Evolutionary conservation across 2,888 invertebrate genomes (phyloP), one percentile per base, ranked within the genome.

Genomic region (Liodrosophila aerea): DNA sequence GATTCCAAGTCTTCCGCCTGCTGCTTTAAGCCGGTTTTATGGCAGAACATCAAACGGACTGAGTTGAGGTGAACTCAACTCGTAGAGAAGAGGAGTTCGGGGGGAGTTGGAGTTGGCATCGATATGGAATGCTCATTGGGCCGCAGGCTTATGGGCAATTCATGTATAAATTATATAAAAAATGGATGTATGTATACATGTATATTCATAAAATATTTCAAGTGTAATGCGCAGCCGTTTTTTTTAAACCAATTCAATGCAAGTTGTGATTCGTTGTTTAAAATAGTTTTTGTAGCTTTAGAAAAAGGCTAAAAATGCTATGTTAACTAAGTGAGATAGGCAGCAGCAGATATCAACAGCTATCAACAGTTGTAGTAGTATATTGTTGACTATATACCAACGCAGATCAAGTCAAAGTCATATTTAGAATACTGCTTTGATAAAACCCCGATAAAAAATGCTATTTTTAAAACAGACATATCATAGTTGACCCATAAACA

Each of bases 191-290:
- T 22, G 22, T 22, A 22, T 22, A 22, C 5, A 22, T 5, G 5
- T 22, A 39, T 39, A 39, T 39, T 22, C 22, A 22, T 18, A 5
- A 39, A 39, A 16, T 18, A 65, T 56, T 51, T 36, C 36, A 29
- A 61, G 37, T 57, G 45, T n/a, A n/a, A n/a, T n/a, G n/a, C 41
- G 66, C 62, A 41, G n/a, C n/a, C n/a, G n/a, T n/a, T 33, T 58
- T 49, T 51, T 82, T 61, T 5, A 5, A 22, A 22, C 22, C 65
- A 66, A 76, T 81, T 64, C 65, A 73, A 76, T 76, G 76, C 76
- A 61, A 50, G 41, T 44, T 33, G 9, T 34, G 29, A 37, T 41
- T n/a, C n/a, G n/a, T n/a, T n/a, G n/a, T n/a, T n/a, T n/a, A n/a
- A n/a, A n/a, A n/a, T n/a, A n/a, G n/a, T n/a, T n/a, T n/a, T n/a